phyloP scores from a whole-genome alignment of 2,797 vertebrate genomes.

The Rousettus madagascariensis region DNA sequence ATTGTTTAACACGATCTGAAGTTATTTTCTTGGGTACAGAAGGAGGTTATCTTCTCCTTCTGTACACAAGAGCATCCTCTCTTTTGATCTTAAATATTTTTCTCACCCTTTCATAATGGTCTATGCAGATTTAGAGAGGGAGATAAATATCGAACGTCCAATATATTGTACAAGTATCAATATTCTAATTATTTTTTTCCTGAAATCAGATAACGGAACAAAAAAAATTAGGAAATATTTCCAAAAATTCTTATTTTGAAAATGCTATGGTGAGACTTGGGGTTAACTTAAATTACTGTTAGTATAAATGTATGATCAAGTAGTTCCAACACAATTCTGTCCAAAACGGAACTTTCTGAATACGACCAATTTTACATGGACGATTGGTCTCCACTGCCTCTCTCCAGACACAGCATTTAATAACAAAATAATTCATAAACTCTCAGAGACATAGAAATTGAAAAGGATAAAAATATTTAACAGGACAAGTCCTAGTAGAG shows the following conservation, averaged over 20 bases:
- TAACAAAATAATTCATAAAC: background rate
- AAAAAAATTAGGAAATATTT: background rate
- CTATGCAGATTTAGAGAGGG: background rate
- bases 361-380: background rate
- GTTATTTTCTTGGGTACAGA: background rate
- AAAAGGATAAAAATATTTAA: constrained; percentile 17
- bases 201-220: background rate
- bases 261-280: background rate
- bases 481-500: background rate
- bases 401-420: background rate
- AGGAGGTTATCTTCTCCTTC: too few species aligned
- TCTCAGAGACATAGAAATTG: background rate
- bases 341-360: background rate
- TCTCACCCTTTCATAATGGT: background rate
- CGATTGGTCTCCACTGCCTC: background rate
- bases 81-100: background rate
- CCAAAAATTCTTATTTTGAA: background rate
- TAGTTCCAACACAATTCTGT: background rate
- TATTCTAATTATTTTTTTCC: background rate
- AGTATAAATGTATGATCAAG: background rate
- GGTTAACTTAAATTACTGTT: background rate
- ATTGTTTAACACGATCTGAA: background rate
- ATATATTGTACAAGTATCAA: background rate
- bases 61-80: background rate
- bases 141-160: background rate